Conservation (phyloP, 2,888 invertebrate species). For the Osmoderma eremita region DNA sequence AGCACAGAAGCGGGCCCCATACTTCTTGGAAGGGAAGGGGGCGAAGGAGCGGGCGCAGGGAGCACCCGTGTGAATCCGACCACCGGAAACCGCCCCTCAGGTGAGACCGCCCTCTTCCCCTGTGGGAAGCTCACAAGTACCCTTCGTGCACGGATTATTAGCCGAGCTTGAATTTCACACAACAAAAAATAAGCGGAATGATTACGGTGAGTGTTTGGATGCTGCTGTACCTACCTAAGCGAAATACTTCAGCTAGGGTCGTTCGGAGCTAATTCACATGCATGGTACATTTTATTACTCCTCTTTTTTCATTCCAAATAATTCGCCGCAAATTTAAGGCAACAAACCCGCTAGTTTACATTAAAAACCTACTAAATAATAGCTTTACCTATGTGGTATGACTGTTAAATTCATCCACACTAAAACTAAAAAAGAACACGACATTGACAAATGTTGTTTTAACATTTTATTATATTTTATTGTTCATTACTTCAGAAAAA, state of each 20-base stretch:
- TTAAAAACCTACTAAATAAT: no score
- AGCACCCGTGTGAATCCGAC: slow-evolving; percentile 59
- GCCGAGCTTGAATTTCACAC: slow-evolving; percentile 60
- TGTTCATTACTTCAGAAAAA: no score
- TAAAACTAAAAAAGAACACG: no score
- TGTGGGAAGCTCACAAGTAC: slow-evolving; percentile 59
- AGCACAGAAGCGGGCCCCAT: slow-evolving; percentile 17
- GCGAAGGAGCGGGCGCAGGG: slow-evolving; percentile 30
- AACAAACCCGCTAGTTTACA: neutral
- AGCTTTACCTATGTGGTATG: no score
- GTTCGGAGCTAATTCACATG: slow-evolving; percentile 42
- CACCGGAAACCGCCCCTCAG: slow-evolving; percentile 63
- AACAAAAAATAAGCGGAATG: slow-evolving; percentile 52
- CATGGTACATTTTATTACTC: slow-evolving; percentile 31
- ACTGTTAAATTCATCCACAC: no score
- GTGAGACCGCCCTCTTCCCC: slow-evolving; percentile 58
- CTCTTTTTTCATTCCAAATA: slow-evolving; percentile 33
- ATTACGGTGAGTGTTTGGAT: slow-evolving; percentile 50
- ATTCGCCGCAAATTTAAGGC: slow-evolving; percentile 35
- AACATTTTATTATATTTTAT: no score
- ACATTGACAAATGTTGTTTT: no score
- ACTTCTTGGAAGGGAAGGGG: slow-evolving; percentile 37
- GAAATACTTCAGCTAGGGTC: slow-evolving; percentile 39
- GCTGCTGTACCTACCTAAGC: slow-evolving; percentile 44
- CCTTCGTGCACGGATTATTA: slow-evolving; percentile 62